phyloP scores from a whole-genome alignment of 2,888 invertebrate genomes.

The Meloe dianella region DNA sequence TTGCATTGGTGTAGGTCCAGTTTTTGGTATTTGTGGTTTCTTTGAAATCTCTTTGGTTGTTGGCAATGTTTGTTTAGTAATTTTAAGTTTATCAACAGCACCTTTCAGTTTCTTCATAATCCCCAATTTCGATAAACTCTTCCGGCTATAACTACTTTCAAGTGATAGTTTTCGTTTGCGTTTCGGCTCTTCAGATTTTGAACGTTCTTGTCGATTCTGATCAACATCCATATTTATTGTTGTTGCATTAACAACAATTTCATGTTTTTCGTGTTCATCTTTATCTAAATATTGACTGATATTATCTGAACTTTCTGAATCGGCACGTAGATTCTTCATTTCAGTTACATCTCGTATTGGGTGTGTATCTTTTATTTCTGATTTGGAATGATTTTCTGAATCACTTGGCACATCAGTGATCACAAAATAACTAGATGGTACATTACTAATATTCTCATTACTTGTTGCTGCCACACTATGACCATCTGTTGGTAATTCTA shows the following conservation, averaged over 20 bases:
- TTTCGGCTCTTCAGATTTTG: constrained; percentile 42
- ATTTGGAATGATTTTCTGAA: constrained; percentile 28
- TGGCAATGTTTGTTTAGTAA: constrained; percentile 43
- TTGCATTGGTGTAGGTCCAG: constrained; percentile 26
- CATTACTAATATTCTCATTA: constrained; percentile 19
- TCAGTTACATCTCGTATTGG: constrained; percentile 31
- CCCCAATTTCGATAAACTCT: constrained; percentile 45
- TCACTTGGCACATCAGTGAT: constrained; percentile 33
- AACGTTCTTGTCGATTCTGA: constrained; percentile 33
- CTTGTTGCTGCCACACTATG: constrained; percentile 18
- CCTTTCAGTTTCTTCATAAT: constrained; percentile 49
- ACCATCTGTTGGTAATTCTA: constrained; percentile 34
- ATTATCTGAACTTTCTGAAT: constrained; percentile 56
- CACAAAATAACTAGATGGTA: constrained; percentile 26
- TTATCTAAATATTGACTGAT: constrained; percentile 58
- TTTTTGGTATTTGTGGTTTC: constrained; percentile 37
- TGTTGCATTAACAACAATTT: constrained; percentile 13
- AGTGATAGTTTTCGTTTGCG: constrained; percentile 48
- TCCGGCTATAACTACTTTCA: constrained; percentile 47
- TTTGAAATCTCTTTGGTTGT: constrained; percentile 43
- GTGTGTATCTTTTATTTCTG: constrained; percentile 14
- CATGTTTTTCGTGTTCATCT: constrained; percentile 43
- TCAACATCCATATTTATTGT: constrained; percentile 18
- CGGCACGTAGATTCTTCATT: constrained; percentile 30
- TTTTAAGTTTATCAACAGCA: constrained; percentile 53